Base-by-base conservation (phyloP, 30 jellyfish, hydroid and myxozoan species). In the Turritopsis dohrnii region DNA sequence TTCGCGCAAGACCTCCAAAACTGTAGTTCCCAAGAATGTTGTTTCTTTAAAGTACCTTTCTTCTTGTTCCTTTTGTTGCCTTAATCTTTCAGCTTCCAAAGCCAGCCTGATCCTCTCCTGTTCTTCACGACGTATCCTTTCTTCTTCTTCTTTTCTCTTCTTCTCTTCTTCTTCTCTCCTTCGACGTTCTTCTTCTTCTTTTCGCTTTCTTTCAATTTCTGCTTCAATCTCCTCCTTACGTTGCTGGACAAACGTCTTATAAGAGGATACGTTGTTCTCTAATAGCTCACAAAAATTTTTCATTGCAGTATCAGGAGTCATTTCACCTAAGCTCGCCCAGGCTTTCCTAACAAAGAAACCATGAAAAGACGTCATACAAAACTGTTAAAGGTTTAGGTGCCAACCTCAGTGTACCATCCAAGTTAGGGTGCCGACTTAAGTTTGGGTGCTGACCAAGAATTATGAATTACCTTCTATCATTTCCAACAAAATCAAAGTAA, bases 401-500 rank as follows among this genome's bases (percentile, higher is more conserved):
- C n/a, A n/a, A n/a, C n/a, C n/a, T n/a, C n/a, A n/a, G n/a, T n/a
- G n/a, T n/a, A n/a, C n/a, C n/a, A n/a, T n/a, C n/a, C n/a, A n/a
- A n/a, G n/a, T n/a, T n/a, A n/a, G n/a, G n/a, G n/a, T n/a, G n/a
- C n/a, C n/a, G n/a, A n/a, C n/a, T n/a, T n/a, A n/a, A n/a, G n/a
- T n/a, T n/a, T n/a, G n/a, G n/a, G n/a, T n/a, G n/a, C n/a, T 23
- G 28, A 28, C 16, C 23, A n/a, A 16, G 53, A 76, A n/a, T 18
- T 18, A 18, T 18, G 22, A 72, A 29, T 17, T 80, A 94, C 99
- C 96, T 94, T 76, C 99, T 88, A 53, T 94, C 99, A 83, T 86
- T 94, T 9, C 99, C 99, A 85, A 94, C 90, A 52, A 94, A 96
- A 89, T 94, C 99, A 79, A 94, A 94, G 85, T 94, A 94, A 66